Percentiles rank a stretch among this genome's conserved stretches.
Evolutionary conservation across 2,888 invertebrate genomes (phyloP).

Genomic region (Galerucella nymphaeae): DNA sequence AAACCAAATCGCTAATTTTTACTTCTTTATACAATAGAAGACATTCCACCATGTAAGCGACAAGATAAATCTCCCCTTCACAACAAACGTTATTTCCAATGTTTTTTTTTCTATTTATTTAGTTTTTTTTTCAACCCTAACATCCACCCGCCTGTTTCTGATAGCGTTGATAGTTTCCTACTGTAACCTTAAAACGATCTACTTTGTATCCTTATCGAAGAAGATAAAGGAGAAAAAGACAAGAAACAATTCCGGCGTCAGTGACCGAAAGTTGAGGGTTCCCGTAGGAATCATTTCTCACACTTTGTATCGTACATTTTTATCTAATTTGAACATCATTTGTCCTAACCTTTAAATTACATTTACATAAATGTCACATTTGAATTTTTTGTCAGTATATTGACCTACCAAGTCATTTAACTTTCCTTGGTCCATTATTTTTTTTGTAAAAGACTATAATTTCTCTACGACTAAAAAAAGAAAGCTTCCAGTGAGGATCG

Average conservation of each 20-base stretch:
- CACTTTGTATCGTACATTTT: constrained; percentile 18
- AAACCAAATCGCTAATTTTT: too few species aligned
- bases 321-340: not conserved
- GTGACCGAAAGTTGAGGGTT: constrained; percentile 22
- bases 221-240: constrained; percentile 18
- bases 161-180: constrained; percentile 31
- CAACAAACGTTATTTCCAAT: not conserved
- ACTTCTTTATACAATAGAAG: not conserved
- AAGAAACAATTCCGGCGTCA: constrained; percentile 22
- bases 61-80: not conserved
- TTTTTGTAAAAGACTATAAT: too few species aligned
- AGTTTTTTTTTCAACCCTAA: not conserved
- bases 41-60: not conserved
- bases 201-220: constrained; percentile 18
- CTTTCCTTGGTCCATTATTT: too few species aligned
- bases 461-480: too few species aligned
- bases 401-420: too few species aligned
- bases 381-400: too few species aligned
- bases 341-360: too few species aligned
- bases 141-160: constrained; percentile 31
- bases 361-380: too few species aligned
- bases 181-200: constrained; percentile 22
- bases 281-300: constrained; percentile 25
- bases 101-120: not conserved
- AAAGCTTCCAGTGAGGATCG: too few species aligned